A percentile compares a stretch with the other conserved stretches of the same genome.
Conservation (phyloP, 2,797 vertebrate genomes). For the Alexandromys oeconomus region DNA sequence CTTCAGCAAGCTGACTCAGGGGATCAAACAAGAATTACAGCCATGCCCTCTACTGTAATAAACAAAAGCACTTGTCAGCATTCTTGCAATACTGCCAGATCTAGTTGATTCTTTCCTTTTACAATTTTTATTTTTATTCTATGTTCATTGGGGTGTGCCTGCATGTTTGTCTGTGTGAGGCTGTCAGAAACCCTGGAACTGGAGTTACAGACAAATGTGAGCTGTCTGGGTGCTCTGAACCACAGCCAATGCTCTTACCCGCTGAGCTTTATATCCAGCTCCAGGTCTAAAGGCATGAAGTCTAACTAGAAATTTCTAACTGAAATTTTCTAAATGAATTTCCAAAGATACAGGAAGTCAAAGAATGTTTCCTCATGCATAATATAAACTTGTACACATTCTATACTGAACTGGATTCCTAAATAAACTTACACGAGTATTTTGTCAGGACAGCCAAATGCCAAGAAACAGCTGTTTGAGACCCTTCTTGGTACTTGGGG, state of each 20-base stretch:
- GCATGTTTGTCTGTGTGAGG: background rate
- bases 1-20: slow-evolving; percentile 44
- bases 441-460: background rate
- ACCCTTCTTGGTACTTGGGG: background rate
- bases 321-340: slow-evolving; percentile 49
- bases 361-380: background rate
- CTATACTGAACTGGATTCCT: slow-evolving; percentile 6
- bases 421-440: background rate
- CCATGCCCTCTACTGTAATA: background rate
- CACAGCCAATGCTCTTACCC: background rate
- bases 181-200: background rate
- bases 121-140: background rate
- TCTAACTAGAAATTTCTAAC: background rate
- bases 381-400: slow-evolving; percentile 16
- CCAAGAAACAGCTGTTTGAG: background rate
- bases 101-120: background rate
- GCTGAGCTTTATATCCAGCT: background rate
- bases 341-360: background rate
- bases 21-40: slow-evolving; percentile 78
- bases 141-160: background rate
- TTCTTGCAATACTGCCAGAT: slow-evolving; percentile 45
- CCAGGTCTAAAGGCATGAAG: background rate
- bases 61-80: slow-evolving; percentile 72
- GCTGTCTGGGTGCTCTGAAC: background rate
- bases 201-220: background rate